Conservation (phyloP, 2,113 vertebrate genomes). For the Vidua chalybeata region DNA sequence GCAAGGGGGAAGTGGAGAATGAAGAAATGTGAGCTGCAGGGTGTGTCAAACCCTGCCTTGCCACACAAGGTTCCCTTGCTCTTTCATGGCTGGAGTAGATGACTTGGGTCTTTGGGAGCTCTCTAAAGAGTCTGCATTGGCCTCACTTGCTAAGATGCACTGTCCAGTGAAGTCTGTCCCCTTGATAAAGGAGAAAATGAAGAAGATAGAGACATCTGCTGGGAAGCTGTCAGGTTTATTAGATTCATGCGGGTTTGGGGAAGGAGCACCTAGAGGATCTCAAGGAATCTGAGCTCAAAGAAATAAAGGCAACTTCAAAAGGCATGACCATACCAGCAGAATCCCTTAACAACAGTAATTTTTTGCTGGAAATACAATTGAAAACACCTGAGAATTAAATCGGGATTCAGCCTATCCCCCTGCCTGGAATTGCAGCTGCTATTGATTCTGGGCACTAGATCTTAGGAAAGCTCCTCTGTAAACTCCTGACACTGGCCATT, state of each 20-base stretch:
- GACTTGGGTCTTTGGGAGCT: neutral
- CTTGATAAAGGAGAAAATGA: neutral
- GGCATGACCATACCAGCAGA: slow-evolving; percentile 22
- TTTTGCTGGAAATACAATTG: slow-evolving; percentile 52
- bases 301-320: slow-evolving; percentile 68
- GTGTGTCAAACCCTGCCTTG: neutral
- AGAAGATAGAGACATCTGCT: slow-evolving; percentile 65
- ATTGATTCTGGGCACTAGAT: slow-evolving; percentile 58
- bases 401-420: slow-evolving; percentile 3
- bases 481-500: slow-evolving; percentile 60
- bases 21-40: neutral
- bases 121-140: neutral
- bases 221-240: slow-evolving; percentile 69
- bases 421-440: slow-evolving; percentile 56
- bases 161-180: neutral
- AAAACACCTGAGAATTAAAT: slow-evolving; percentile 62
- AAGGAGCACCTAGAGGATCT: slow-evolving; percentile 30
- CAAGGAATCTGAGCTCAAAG: slow-evolving; percentile 64
- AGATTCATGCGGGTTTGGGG: slow-evolving; percentile 20
- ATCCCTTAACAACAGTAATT: slow-evolving; percentile 29
- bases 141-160: neutral
- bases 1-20: neutral
- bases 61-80: neutral
- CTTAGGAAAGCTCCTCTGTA: slow-evolving; percentile 58
- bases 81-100: neutral